Conservation (phyloP, 2,888 invertebrate genomes). For the Microplitis deprimator region DNA sequence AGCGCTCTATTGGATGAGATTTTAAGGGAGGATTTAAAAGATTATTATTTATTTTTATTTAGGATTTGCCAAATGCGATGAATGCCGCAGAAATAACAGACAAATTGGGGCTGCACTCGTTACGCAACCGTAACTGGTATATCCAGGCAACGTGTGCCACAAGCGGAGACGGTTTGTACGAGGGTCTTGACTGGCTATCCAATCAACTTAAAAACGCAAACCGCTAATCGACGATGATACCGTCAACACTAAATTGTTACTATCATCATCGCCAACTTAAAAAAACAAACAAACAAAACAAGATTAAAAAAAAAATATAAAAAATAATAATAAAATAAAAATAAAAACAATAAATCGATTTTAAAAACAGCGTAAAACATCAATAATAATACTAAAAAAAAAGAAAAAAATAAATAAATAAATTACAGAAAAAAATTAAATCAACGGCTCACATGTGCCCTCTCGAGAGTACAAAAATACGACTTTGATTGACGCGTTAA, state of each 20-base stretch:
- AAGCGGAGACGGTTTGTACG: slow-evolving; percentile 98
- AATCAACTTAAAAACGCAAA: slow-evolving; percentile 99
- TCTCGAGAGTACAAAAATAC: slow-evolving; percentile 28
- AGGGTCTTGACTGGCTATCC: slow-evolving; percentile 99
- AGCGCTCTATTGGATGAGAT: too few species aligned
- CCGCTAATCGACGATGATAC: slow-evolving; percentile 77
- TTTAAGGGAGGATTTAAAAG: not conserved
- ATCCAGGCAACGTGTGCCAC: slow-evolving; percentile 99
- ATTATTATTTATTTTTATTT: slow-evolving; percentile 57
- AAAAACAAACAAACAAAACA: slow-evolving; percentile 55
- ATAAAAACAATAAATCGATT: slow-evolving; percentile 35
- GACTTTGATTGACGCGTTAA: slow-evolving; percentile 31
- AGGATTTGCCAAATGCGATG: slow-evolving; percentile 99
- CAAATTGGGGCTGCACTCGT: slow-evolving; percentile 97
- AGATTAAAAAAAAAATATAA: slow-evolving; percentile 30
- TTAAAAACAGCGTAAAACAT: slow-evolving; percentile 19
- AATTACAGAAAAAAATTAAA: slow-evolving; percentile 35
- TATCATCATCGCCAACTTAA: slow-evolving; percentile 54
- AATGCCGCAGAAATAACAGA: slow-evolving; percentile 99
- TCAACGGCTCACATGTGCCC: slow-evolving; percentile 37
- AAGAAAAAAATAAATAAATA: slow-evolving; percentile 46
- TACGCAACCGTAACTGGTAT: slow-evolving; percentile 98
- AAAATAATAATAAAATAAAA: slow-evolving; percentile 38
- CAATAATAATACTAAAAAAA: slow-evolving; percentile 22
- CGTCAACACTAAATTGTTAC: slow-evolving; percentile 53